Conservation (phyloP, 2,797 vertebrate species). For the Channa striata region DNA sequence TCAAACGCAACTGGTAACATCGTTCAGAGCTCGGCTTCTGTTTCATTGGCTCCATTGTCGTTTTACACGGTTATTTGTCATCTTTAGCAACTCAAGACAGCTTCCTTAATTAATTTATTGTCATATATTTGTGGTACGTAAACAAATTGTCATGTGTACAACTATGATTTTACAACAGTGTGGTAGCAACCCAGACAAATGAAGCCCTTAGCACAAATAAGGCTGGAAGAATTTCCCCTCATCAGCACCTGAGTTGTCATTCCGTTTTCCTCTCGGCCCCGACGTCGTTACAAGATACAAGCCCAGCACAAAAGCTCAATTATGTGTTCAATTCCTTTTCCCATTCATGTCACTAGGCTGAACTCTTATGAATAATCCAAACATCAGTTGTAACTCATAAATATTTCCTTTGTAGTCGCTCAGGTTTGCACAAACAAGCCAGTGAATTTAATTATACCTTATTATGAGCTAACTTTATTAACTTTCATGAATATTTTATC, state of each 20-base stretch:
- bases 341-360: slow-evolving; percentile 1
- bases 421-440: slow-evolving; percentile 45
- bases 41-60: slow-evolving; percentile 46
- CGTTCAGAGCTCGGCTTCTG: slow-evolving; percentile 32
- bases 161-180: slow-evolving; percentile 15
- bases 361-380: slow-evolving; percentile 33
- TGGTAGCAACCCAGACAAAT: slow-evolving; percentile 18
- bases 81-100: slow-evolving; percentile 43
- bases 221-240: background rate
- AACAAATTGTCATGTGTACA: slow-evolving; percentile 39
- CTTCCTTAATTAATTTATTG: slow-evolving; percentile 38
- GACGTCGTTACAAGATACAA: background rate
- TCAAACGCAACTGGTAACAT: slow-evolving; percentile 35
- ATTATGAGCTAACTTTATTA: slow-evolving; percentile 56
- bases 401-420: slow-evolving; percentile 14
- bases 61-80: slow-evolving; percentile 51
- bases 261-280: background rate
- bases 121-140: slow-evolving; percentile 13
- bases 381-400: slow-evolving; percentile 15
- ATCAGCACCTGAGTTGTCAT: background rate
- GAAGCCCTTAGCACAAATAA: background rate
- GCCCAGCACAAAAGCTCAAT: background rate
- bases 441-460: slow-evolving; percentile 50
- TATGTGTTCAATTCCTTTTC: slow-evolving; percentile 3
- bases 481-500: slow-evolving; percentile 67